These are phyloP conservation scores for Orchesella flavescens DNA, from an alignment of 2,888 invertebrate species.

Conservation along the genomic window DNA sequence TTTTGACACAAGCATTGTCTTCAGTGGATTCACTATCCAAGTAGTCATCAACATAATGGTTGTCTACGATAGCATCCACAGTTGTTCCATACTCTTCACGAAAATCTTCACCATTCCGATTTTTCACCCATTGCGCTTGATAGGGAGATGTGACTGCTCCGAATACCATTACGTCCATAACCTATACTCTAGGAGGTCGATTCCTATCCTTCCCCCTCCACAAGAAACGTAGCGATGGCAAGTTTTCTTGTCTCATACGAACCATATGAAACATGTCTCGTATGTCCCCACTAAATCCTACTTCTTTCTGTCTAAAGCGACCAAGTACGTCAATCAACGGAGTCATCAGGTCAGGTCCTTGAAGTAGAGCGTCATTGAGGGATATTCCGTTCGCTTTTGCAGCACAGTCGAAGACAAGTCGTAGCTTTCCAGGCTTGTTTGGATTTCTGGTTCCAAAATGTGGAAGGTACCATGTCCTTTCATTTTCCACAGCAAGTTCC, in stretches of 20 bases:
- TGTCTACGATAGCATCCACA: constrained; percentile 12
- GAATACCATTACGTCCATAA: constrained; percentile 45
- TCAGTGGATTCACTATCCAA: neutral
- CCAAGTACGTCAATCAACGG: constrained; percentile 19
- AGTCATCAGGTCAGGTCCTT: constrained; percentile 47
- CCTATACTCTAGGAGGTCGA: neutral
- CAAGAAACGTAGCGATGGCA: constrained; percentile 32
- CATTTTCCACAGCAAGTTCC: neutral
- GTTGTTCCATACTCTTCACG: constrained; percentile 23
- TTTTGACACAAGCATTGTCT: neutral
- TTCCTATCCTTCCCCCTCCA: constrained; percentile 28
- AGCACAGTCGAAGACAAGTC: constrained; percentile 61
- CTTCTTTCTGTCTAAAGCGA: constrained; percentile 20
- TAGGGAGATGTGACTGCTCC: constrained; percentile 57
- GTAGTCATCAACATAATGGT: constrained; percentile 55
- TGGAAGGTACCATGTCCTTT: constrained; percentile 45
- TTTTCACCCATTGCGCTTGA: constrained; percentile 42
- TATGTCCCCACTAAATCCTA: constrained; percentile 58
- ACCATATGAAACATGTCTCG: constrained; percentile 60
- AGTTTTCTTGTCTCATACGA: constrained; percentile 34
- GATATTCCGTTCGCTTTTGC: constrained; percentile 20
- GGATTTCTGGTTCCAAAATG: constrained; percentile 51
- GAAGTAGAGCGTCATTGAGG: constrained; percentile 50
- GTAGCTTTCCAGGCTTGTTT: constrained; percentile 58
- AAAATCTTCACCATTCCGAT: constrained; percentile 35